Percentiles rank a stretch among this genome's conserved stretches.
Evolutionary conservation across 2,888 invertebrate species (phyloP).

Genomic region (Neoitamus cyanurus): DNA sequence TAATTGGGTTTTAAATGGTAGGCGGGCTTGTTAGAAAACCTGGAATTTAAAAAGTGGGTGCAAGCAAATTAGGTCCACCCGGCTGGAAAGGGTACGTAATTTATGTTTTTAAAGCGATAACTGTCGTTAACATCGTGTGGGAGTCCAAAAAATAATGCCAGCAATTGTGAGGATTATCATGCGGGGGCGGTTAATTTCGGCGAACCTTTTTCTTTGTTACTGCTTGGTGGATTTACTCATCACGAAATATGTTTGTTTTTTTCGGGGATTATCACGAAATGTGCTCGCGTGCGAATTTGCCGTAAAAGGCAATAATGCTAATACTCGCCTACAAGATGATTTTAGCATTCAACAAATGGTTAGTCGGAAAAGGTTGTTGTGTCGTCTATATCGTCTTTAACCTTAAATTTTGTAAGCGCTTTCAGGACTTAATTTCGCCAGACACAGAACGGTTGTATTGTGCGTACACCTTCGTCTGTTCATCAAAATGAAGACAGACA

Average conservation of each 20-base stretch:
- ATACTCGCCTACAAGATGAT: background rate
- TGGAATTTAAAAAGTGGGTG: background rate
- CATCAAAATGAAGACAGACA: background rate
- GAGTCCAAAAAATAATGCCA: background rate
- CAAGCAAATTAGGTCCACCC: background rate
- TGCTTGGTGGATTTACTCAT: background rate
- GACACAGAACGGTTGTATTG: background rate
- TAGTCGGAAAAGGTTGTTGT: background rate
- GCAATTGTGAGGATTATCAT: background rate
- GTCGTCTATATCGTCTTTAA: background rate
- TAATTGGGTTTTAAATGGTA: background rate
- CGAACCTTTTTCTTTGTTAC: background rate
- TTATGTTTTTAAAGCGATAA: background rate
- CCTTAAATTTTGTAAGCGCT: background rate
- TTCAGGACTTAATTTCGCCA: background rate
- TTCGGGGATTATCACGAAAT: too few relatives aligned
- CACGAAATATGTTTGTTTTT: too few relatives aligned
- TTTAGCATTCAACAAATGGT: background rate
- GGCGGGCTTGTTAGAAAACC: background rate
- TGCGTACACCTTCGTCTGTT: background rate
- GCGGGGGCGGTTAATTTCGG: background rate
- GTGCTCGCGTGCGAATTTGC: background rate
- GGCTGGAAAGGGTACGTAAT: background rate
- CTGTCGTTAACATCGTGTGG: background rate
- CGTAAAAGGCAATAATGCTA: background rate